Conservation (phyloP, 2,888 invertebrate species). For the Cataglyphis albicans region DNA sequence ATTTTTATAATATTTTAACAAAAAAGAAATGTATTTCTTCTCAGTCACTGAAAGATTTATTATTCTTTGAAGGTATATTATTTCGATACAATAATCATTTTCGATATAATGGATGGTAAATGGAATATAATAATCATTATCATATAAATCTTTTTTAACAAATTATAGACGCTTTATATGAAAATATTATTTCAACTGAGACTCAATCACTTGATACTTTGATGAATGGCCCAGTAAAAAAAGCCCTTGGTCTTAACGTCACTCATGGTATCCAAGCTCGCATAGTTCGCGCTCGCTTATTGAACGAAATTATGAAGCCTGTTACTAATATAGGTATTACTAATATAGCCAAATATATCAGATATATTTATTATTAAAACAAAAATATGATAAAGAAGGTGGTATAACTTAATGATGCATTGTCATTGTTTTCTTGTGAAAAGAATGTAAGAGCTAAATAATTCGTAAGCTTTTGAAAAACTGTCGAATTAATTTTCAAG, state of each 20-base stretch:
- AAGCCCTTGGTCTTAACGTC: slow-evolving; percentile 88
- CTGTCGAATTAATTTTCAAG: too few relatives aligned
- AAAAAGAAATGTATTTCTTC: slow-evolving; percentile 83
- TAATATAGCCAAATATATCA: too few relatives aligned
- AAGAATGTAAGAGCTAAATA: too few relatives aligned
- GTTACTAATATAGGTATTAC: slow-evolving; percentile 91
- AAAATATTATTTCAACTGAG: background rate
- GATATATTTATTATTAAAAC: background rate
- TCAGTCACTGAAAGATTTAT: too few relatives aligned
- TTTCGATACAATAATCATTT: too few relatives aligned
- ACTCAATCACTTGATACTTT: slow-evolving; percentile 79
- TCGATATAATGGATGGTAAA: background rate
- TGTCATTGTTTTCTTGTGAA: too few relatives aligned
- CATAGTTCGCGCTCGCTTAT: slow-evolving; percentile 88
- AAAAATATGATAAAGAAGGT: background rate
- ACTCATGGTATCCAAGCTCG: slow-evolving; percentile 90
- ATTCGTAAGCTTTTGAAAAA: too few relatives aligned
- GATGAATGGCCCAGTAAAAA: slow-evolving; percentile 91
- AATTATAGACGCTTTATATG: background rate
- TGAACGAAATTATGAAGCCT: slow-evolving; percentile 93
- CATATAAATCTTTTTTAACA: background rate
- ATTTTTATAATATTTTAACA: slow-evolving; percentile 93
- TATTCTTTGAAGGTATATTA: background rate
- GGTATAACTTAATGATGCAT: background rate
- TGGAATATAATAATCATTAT: too few relatives aligned